These are phyloP conservation scores for Epirrita christyi DNA, from an alignment of 2,888 invertebrate species.

Conservation along the genomic window DNA sequence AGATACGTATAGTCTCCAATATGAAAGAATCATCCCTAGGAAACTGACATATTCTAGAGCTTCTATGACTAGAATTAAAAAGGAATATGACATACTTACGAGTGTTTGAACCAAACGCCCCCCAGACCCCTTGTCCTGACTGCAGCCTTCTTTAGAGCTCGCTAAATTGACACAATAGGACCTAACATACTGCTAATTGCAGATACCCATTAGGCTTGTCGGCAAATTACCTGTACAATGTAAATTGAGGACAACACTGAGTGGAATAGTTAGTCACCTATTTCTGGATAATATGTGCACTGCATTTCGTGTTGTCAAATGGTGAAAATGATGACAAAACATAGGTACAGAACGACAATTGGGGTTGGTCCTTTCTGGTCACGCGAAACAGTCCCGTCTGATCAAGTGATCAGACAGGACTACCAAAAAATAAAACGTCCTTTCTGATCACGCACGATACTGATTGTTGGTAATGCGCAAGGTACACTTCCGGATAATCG, in stretches of 20 bases:
- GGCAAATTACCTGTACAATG: conserved; percentile 24
- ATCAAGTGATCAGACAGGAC: too few relatives aligned
- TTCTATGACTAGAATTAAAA: neutral
- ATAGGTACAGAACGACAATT: too few relatives aligned
- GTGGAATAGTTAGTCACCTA: conserved; percentile 12
- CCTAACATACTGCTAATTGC: conserved; percentile 38
- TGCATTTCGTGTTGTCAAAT: neutral
- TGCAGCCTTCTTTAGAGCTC: conserved; percentile 10
- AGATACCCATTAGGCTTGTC: conserved; percentile 35
- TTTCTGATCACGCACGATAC: too few relatives aligned
- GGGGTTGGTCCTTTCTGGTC: too few relatives aligned
- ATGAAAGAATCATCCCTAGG: too few relatives aligned
- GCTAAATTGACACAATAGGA: conserved; percentile 36
- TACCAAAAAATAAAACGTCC: too few relatives aligned
- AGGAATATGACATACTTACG: neutral
- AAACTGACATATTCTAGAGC: neutral
- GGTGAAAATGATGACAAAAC: neutral
- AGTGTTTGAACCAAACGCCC: neutral
- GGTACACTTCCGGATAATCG: too few relatives aligned
- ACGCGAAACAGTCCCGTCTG: too few relatives aligned
- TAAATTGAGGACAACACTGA: conserved; percentile 30
- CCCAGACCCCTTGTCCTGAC: neutral
- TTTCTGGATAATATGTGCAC: conserved; percentile 9
- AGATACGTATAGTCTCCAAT: too few relatives aligned
- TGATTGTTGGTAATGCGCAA: too few relatives aligned